Percentiles rank a stretch among this genome's conserved stretches.
Conservation (phyloP, 2,113 vertebrate species). For the Choloepus hoffmanni region DNA sequence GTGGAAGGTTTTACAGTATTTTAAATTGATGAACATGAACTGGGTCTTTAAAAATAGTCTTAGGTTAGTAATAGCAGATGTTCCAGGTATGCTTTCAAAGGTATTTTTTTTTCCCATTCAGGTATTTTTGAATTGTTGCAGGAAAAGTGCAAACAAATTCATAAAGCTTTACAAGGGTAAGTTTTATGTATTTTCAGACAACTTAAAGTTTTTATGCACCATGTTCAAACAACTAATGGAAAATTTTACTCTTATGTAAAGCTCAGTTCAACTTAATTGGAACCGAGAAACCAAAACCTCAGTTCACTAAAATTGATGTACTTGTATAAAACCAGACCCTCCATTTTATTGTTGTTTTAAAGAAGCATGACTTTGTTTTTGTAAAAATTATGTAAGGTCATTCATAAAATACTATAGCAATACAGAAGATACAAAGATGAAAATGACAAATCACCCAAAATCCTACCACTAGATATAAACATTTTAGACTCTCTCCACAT, state of each 20-base stretch:
- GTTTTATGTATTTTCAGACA: constrained; percentile 69
- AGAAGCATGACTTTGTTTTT: constrained; percentile 22
- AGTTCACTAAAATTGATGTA: neutral
- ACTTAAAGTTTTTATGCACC: neutral
- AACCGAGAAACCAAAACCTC: constrained; percentile 18
- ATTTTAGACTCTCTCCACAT: neutral
- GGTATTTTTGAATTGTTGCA: constrained; percentile 92
- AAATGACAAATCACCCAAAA: neutral
- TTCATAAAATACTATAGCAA: neutral
- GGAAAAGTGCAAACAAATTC: constrained; percentile 91
- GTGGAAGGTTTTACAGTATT: neutral
- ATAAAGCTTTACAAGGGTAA: constrained; percentile 93
- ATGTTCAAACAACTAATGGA: neutral
- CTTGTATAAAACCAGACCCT: neutral
- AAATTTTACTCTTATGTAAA: neutral
- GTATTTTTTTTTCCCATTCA: constrained; percentile 75
- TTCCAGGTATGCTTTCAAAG: neutral
- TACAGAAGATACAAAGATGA: neutral
- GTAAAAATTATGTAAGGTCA: neutral
- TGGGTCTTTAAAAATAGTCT: neutral
- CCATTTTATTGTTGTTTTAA: neutral
- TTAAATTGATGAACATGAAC: neutral
- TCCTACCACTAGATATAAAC: neutral
- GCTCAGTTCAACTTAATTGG: neutral
- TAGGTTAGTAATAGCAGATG: neutral